phyloP scores from a whole-genome alignment of 2,113 vertebrate species.

The Galeopterus variegatus region DNA sequence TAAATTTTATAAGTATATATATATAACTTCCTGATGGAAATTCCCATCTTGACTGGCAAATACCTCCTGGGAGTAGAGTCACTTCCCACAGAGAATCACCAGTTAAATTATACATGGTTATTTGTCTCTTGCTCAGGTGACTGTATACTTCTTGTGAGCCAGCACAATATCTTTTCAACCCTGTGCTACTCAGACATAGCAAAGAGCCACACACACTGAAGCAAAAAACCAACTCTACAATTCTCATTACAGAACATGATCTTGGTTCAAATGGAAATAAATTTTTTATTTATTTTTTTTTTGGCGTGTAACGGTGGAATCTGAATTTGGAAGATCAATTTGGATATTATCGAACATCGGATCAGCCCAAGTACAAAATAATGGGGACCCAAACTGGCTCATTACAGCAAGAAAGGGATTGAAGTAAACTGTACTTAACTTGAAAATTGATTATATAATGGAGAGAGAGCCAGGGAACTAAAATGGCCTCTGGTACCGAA shows the following conservation, averaged over 20 bases:
- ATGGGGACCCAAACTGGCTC: not conserved
- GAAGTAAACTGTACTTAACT: not conserved
- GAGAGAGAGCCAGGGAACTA: not conserved
- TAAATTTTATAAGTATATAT: not conserved
- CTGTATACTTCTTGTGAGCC: not conserved
- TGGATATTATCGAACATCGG: not conserved
- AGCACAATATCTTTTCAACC: not conserved
- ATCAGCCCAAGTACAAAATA: not conserved
- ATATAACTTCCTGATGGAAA: not conserved
- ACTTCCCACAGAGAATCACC: not conserved
- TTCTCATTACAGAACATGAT: not conserved
- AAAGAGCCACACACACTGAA: not conserved
- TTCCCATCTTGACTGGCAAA: accelerated
- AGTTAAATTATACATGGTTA: not conserved
- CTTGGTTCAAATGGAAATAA: not conserved
- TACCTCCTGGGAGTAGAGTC: not conserved
- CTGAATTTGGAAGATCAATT: not conserved
- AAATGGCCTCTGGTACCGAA: not conserved
- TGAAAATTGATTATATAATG: not conserved
- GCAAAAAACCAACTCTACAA: not conserved
- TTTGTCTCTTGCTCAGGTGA: not conserved
- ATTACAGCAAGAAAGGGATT: not conserved
- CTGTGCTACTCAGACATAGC: not conserved
- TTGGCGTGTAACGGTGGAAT: not conserved
- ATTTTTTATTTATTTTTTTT: not conserved